Percentiles rank a stretch among this genome's conserved stretches.
Evolutionary conservation across 2,797 vertebrate species (phyloP).

Genomic region (Gymnodraco acuticeps): DNA sequence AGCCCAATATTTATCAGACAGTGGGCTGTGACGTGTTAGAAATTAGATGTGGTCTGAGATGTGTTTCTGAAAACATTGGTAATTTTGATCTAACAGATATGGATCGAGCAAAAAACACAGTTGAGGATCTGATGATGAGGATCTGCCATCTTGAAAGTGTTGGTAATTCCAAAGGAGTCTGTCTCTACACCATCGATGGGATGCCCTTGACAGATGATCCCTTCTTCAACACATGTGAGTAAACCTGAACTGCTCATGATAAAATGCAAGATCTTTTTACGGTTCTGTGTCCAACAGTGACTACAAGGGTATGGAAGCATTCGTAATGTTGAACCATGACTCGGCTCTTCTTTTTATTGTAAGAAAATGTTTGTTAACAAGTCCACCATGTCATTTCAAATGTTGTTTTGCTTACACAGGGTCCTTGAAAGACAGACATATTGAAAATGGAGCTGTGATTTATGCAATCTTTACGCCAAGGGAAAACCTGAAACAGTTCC

Average conservation of each 20-base stretch:
- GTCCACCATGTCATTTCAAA: not conserved
- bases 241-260: not conserved
- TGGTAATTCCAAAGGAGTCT: slow-evolving; percentile 55
- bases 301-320: no score
- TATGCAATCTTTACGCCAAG: slow-evolving; percentile 76
- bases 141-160: slow-evolving; percentile 64
- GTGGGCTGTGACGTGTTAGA: not conserved
- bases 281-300: not conserved
- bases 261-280: not conserved
- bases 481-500: slow-evolving; percentile 53
- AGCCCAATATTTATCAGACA: not conserved
- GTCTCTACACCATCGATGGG: slow-evolving; percentile 72
- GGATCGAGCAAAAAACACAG: slow-evolving; percentile 70
- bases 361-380: no score
- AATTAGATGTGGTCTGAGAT: not conserved
- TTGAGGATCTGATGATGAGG: slow-evolving; percentile 75
- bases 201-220: slow-evolving; percentile 79
- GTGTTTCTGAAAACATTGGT: not conserved
- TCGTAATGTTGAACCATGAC: not conserved
- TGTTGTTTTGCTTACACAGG: slow-evolving; percentile 31
- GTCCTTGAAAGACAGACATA: slow-evolving; percentile 75
- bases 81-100: slow-evolving; percentile 51
- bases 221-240: slow-evolving; percentile 80
- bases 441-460: slow-evolving; percentile 60
- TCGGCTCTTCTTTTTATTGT: not conserved